Evolutionary conservation across 2,797 vertebrate species (phyloP), one percentile per base, ranked within the genome.

Genomic region (Otus scops): DNA sequence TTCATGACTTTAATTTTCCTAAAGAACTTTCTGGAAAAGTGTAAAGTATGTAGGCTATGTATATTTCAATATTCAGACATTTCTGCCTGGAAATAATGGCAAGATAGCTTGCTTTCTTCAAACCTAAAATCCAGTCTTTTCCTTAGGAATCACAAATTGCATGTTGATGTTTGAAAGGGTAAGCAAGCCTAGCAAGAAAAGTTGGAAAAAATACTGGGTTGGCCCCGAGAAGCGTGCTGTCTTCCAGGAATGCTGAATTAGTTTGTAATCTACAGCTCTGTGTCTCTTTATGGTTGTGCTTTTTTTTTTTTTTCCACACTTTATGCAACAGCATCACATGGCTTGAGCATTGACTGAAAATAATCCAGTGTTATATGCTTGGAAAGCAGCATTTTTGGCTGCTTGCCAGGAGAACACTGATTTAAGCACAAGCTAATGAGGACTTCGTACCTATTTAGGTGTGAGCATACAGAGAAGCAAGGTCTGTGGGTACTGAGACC

Each of bases 241-340:
- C 79, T 90, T 91, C 94, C 93, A 92, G 63, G 73, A 84, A 43
- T 64, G 89, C 85, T 88, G 60, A n/a, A 28, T 74, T 54, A 30
- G 36, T 85, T 84, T 81, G 69, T 76, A 85, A 70, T 69, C 34
- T 80, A 13, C 80, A 81, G 20, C 53, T 91, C 70, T 6, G 3
- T 74, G 61, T 77, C n/a, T 92, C 41, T 53, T 75, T 30, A 28
- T 2, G 9, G 51, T 6, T 85, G 32, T 68, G 7, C 11, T 43
- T 20, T 34, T 87, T 68, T 65, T 60, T 43, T n/a, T 28, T 7
- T n/a, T 3, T 4, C 3, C 21, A 5, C 22, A 34, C 57, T 34
- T 82, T 79, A 53, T 51, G 57, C 57, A 92, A 81, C 10, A 78
- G 36, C 67, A 71, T 82, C 81, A 45, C 57, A 11, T 0, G 2